Evolutionary conservation across 1,140 invertebrate genomes (phyloP), one percentile per base, ranked within the genome.

Genomic region (Cepaea nemoralis): DNA sequence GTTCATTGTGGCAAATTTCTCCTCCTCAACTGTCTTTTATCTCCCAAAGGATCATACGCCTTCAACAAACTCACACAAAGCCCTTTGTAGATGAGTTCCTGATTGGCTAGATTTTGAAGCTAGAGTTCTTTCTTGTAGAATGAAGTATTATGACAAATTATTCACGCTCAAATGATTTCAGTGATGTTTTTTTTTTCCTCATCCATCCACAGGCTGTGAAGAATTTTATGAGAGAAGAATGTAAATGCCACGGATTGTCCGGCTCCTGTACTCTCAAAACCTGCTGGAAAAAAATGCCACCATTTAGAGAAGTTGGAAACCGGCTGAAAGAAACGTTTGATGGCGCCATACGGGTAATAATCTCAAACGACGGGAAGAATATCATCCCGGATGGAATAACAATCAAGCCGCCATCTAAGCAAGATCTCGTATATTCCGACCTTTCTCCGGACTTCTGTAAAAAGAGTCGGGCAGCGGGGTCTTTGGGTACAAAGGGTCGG

Each of bases 191-290:
- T 27, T 27, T 5, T 39, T 37, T 39, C 31, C 27, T 12, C 35
- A 69, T 55, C 19, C 8, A 71, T 75, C 85, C 85, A 12, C 85
- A 90, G 90, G 87, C 86, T 27, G 84, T 91, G 45, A 84, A 83
- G 50, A 78, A 85, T 8, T 80, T 88, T 84, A 90, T 89, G 89
- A 81, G 83, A n/a, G 83, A 82, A 50, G 87, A 87, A 74, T 98
- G 97, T 93, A 98, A 98, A 92, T 99, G 98, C 90, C 97, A 99
- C 91, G 97, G 97, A 5, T 96, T 99, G 55, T 98, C 96, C 59
- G 97, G 97, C 1, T 97, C 96, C 70, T 99, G 97, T 90, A 96
- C 96, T 10, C 94, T 98, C 92, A 95, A 96, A 90, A 99, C 97
- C 6, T 99, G 98, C 91, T 99, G 97, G 97, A 95, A 94, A 89